Base-by-base conservation (phyloP, 2,113 vertebrate species). In the Seriola quinqueradiata region DNA sequence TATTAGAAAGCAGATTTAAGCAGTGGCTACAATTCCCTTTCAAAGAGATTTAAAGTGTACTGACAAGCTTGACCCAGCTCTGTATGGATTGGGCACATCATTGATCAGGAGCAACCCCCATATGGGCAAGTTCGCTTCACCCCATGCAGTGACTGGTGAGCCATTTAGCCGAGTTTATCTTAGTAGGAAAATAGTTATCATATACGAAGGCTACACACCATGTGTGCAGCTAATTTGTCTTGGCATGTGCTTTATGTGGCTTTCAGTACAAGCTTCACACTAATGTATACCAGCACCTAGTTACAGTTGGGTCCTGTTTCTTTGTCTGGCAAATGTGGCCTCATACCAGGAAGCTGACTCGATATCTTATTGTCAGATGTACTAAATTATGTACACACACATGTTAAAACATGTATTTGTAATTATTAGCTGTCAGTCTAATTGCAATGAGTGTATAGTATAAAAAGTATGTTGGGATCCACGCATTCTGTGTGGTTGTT, bases 21-120 rank as follows among this genome's bases (percentile, higher is more conserved):
- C 50, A 61, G 28, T 28, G 64, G 66, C 55, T 59, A 40, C 38
- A 66, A 0, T 23, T 23, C 54, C 23, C n/a, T 57, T 11, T n/a
- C 19, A 52, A 19, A 52, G 38, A 80, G 32, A 40, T 11, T 34
- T 65, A 55, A 79, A 38, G 55, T 52, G 38, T 40, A 17, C 52
- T 34, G 25, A 28, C 58, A 58, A 40, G 14, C 44, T 52, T 40
- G 38, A 66, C 17, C 66, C 34, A n/a, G n/a, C 36, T 63, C 74
- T n/a, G 68, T 65, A 36, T 82, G 23, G 63, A 76, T 61, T 42
- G 42, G 5, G 36, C 77, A 38, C 44, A 83, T 86, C 84, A 86
- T 86, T 86, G 67, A 86, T 28, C 14, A 75, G n/a, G 9, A 66
- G 55, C 61, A 21, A 40, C 64, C 36, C 65, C 71, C 60, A 34